A percentile compares a stretch with the other conserved stretches of the same genome.
Evolutionary conservation across 2,888 invertebrate genomes (phyloP).

Genomic region (Pristionchus fissidentatus): DNA sequence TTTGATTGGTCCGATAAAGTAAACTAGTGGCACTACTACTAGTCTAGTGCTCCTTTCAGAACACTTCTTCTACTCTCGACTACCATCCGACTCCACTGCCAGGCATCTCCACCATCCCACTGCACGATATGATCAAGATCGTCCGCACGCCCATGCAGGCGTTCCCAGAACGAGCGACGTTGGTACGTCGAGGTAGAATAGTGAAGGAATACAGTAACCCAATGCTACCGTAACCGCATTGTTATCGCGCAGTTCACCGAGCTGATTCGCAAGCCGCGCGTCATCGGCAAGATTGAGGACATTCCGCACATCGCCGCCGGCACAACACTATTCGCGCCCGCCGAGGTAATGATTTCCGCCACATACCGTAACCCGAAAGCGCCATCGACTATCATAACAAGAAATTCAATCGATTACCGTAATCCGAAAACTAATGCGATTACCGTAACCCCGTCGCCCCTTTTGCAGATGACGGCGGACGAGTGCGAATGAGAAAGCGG

Average conservation of each 20-base stretch:
- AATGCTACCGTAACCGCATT: background rate
- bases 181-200: background rate
- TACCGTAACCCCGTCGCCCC: background rate
- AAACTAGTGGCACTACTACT: no score
- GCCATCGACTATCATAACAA: background rate
- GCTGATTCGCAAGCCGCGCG: slow-evolving; percentile 22
- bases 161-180: background rate
- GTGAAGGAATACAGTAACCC: background rate
- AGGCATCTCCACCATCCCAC: slow-evolving; percentile 15
- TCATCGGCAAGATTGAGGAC: slow-evolving; percentile 35
- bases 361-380: background rate
- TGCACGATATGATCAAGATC: slow-evolving; percentile 16
- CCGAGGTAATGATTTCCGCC: slow-evolving; percentile 2
- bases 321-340: slow-evolving; percentile 16
- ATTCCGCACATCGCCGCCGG: slow-evolving; percentile 23
- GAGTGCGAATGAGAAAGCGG: background rate
- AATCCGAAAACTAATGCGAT: background rate
- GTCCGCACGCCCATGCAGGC: slow-evolving; percentile 3
- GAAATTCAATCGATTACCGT: background rate
- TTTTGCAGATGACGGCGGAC: slow-evolving; percentile 4
- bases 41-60: no score
- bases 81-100: slow-evolving; percentile 29
- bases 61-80: background rate
- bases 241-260: background rate
- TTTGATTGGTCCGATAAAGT: no score